Conservation (phyloP, 2,797 vertebrate genomes). For the Xenopus petersii region DNA sequence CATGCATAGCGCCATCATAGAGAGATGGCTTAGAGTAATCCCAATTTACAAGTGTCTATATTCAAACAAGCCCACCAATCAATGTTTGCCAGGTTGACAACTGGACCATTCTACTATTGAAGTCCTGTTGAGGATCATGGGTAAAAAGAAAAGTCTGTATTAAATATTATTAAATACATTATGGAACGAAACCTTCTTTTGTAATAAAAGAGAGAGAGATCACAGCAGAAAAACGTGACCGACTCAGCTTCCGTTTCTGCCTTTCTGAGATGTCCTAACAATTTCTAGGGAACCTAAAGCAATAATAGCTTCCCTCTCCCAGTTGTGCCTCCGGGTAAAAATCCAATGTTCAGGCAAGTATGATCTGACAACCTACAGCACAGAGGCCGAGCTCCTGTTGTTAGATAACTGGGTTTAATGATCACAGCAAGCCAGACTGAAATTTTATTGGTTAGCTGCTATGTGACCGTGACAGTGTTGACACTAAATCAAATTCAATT, state of each 20-base stretch:
- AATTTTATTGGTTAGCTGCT: constrained; percentile 61
- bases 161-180: background rate
- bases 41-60: too few species aligned
- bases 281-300: constrained; percentile 42
- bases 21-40: too few species aligned
- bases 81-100: too few species aligned
- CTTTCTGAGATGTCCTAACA: constrained; percentile 43
- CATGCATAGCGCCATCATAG: too few species aligned
- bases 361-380: constrained; percentile 57
- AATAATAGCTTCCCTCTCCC: constrained; percentile 43
- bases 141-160: too few species aligned
- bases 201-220: constrained; percentile 15
- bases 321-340: constrained; percentile 49
- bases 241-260: constrained; percentile 21
- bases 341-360: constrained; percentile 46
- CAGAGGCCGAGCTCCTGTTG: constrained; percentile 58
- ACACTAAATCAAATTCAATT: constrained; percentile 76
- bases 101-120: too few species aligned
- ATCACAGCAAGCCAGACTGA: constrained; percentile 57
- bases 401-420: constrained; percentile 62
- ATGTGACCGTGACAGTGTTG: constrained; percentile 61
- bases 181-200: constrained; percentile 17
- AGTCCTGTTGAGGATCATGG: too few species aligned
- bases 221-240: constrained; percentile 29
- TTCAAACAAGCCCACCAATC: too few species aligned